Evolutionary conservation across 2,888 invertebrate species (phyloP).

Genomic region (Trichacis sp.): DNA sequence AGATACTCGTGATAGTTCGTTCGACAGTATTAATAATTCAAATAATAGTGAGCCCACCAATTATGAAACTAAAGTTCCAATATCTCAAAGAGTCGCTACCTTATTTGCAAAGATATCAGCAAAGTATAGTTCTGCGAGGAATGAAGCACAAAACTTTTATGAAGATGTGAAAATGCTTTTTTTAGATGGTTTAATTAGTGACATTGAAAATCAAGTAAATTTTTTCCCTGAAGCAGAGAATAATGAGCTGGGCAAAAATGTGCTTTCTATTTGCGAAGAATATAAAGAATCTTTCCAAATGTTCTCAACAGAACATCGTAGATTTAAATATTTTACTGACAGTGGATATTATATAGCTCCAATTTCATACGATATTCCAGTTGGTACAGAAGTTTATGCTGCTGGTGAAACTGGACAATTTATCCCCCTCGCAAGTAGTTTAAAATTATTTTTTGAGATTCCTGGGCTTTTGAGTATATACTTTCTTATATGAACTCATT

Average conservation of each 20-base stretch:
- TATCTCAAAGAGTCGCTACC: not conserved
- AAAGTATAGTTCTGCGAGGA: not conserved
- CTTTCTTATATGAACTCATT: constrained; percentile 20
- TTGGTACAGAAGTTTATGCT: not conserved
- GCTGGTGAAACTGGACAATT: not conserved
- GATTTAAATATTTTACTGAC: not conserved
- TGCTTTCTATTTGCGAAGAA: too few species aligned
- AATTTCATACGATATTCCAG: not conserved
- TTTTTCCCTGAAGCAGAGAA: too few species aligned
- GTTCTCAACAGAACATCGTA: not conserved
- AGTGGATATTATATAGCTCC: not conserved
- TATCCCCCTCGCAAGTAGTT: not conserved
- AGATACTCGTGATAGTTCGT: not conserved
- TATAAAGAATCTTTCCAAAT: not conserved
- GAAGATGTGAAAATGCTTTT: not conserved
- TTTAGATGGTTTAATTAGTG: not conserved
- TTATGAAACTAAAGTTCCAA: too few species aligned
- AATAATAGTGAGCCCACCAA: too few species aligned
- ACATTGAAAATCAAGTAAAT: too few species aligned
- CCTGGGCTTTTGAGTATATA: constrained; percentile 17
- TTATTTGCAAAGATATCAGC: not conserved
- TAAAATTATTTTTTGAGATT: constrained; percentile 5
- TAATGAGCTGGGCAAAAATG: too few species aligned
- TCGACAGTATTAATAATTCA: too few species aligned
- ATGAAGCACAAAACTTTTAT: not conserved